Evolutionary conservation across 2,113 vertebrate genomes (phyloP).

Genomic region (Urocynchramus pylzowi): DNA sequence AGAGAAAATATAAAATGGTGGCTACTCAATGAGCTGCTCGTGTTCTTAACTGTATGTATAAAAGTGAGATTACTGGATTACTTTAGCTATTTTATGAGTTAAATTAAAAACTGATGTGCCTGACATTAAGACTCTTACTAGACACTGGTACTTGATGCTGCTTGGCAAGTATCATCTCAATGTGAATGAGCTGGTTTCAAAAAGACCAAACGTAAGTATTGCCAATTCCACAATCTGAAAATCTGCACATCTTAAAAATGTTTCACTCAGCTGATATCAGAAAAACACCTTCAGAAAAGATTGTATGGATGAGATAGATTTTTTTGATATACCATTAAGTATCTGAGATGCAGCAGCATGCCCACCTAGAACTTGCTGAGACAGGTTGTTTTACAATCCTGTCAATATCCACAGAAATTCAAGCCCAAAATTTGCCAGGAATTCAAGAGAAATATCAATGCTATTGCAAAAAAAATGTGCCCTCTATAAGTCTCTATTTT

Average conservation of each 20-base stretch:
- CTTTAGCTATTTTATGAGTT: background rate
- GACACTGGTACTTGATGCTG: background rate
- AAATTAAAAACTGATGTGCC: background rate
- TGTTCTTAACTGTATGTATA: background rate
- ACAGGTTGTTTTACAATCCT: background rate
- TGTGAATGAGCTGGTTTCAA: background rate
- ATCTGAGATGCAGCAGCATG: background rate
- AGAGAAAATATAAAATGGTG: background rate
- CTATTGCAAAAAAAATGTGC: background rate
- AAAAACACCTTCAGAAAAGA: background rate
- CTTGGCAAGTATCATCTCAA: background rate
- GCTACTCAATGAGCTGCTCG: accelerated
- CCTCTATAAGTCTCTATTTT: background rate
- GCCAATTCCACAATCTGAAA: background rate
- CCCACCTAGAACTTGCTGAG: background rate
- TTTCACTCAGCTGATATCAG: background rate
- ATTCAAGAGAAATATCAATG: background rate
- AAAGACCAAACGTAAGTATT: background rate
- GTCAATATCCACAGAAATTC: background rate
- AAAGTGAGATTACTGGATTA: background rate
- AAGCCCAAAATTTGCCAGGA: background rate
- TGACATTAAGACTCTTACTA: background rate
- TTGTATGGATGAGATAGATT: background rate
- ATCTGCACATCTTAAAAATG: background rate
- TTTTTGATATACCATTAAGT: background rate